phyloP scores from a whole-genome alignment of 1,140 invertebrate species.

The Dinothrombium tinctorium region DNA sequence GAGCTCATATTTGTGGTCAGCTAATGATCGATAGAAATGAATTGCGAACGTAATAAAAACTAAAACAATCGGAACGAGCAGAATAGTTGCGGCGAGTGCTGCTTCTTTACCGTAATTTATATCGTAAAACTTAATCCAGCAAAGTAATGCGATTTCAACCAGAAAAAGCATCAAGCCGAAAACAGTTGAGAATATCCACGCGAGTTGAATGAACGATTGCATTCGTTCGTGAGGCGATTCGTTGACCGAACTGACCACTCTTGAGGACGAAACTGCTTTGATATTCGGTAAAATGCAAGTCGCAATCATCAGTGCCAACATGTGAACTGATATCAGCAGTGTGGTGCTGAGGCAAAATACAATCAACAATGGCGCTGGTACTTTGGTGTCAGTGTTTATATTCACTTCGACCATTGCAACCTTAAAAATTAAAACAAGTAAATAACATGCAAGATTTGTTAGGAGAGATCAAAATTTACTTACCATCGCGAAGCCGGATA shows the following conservation, averaged over 20 bases:
- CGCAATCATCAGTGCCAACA: conserved; percentile 95
- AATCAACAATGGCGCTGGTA: conserved; percentile 72
- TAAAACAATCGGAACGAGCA: conserved; percentile 68
- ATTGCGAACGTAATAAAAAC: conserved; percentile 75
- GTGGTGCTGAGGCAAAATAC: conserved; percentile 87
- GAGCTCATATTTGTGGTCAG: conserved; percentile 68
- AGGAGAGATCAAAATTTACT: too few species aligned
- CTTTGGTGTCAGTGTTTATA: conserved; percentile 24
- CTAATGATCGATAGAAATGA: conserved; percentile 75
- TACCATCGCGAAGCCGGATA: too few species aligned
- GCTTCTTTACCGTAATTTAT: conserved; percentile 8
- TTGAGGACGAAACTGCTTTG: conserved; percentile 24
- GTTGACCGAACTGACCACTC: conserved; percentile 10
- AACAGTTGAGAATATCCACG: conserved; percentile 89
- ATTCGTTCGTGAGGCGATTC: conserved; percentile 28
- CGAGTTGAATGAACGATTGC: conserved; percentile 61
- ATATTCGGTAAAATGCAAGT: conserved; percentile 72
- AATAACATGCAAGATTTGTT: too few species aligned
- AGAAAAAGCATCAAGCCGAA: conserved; percentile 78
- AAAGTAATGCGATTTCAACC: conserved; percentile 77
- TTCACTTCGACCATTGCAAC: conserved; percentile 87
- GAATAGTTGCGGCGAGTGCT: conserved; percentile 28
- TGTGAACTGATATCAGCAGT: conserved; percentile 82
- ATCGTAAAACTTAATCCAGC: conserved; percentile 35
- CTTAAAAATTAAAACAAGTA: conserved; percentile 32